Conservation (phyloP, 2,113 vertebrate genomes). For the Pterocles orientalis region DNA sequence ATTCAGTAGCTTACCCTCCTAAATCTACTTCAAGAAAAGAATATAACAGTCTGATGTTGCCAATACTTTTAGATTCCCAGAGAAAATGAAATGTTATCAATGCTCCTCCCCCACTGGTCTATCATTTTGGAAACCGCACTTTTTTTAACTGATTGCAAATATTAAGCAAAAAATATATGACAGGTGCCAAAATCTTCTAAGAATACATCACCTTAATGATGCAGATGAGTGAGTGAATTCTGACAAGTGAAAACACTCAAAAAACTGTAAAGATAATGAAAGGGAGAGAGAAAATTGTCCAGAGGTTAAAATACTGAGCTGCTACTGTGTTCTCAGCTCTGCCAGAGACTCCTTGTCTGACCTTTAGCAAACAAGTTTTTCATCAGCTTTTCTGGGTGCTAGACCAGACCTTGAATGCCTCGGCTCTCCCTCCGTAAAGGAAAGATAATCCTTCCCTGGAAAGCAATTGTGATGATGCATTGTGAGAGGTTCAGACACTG, state of each 20-base stretch:
- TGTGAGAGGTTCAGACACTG: not conserved
- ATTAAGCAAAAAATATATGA: not conserved
- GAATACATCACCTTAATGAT: not conserved
- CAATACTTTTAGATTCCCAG: not conserved
- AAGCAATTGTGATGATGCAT: not conserved
- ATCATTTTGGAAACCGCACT: not conserved
- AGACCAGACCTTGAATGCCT: not conserved
- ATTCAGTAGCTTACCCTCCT: not conserved
- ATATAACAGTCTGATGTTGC: not conserved
- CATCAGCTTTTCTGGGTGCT: not conserved
- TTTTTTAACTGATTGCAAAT: not conserved
- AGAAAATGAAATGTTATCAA: not conserved
- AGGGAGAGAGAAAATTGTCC: not conserved
- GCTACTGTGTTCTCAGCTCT: not conserved
- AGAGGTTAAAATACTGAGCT: not conserved
- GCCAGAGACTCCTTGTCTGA: not conserved
- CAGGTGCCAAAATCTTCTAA: conserved; percentile 13
- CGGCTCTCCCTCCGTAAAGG: not conserved
- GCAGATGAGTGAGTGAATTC: not conserved
- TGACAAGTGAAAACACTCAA: not conserved
- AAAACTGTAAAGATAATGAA: not conserved
- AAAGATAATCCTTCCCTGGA: not conserved
- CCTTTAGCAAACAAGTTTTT: not conserved
- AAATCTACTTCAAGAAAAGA: not conserved
- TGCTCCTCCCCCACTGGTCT: not conserved